Evolutionary conservation across 2,113 vertebrate species (phyloP), one percentile per base, ranked within the genome.

Genomic region (Neofelis nebulosa): DNA sequence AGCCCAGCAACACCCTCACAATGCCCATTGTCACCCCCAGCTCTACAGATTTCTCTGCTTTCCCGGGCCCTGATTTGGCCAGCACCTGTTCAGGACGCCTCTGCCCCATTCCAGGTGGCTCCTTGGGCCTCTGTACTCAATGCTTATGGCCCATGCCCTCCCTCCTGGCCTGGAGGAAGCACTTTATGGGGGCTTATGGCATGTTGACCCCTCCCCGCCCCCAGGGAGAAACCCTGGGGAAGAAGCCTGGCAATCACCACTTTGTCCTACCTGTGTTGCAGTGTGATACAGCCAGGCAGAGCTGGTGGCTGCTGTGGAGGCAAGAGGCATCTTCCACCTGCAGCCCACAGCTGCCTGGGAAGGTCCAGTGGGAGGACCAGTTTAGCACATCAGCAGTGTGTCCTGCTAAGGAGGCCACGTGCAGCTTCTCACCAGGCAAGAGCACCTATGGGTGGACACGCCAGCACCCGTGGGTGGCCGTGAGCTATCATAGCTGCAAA

Each of bases 371-470:
- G n/a, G 19, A 74, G 78, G 73, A 61, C n/a, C 1, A 1, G 8
- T 7, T 29, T 13, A 33, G 79, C 41, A 48, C 16, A 2, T 23
- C 4, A 15, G 14, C 6, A 0, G 13, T 9, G 11, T 18, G 0
- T 41, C 41, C 36, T 66, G 73, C 79, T 52, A 50, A n/a, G 63
- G 55, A 81, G 78, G 36, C 45, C 55, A 27, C 5, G 15, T 9
- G 2, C 27, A 48, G 50, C 73, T 69, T 68, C 80, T 74, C 31
- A 19, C 18, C 10, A 41, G 83, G 23, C 7, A 9, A 79, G 16
- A 33, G 15, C 5, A 5, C 9, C 45, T 45, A 45, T 45, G 45
- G 7, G 45, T 45, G 71, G 52, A 31, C 3, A 38, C 4, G 1
- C n/a, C 2, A 0, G 61, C 14, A 48, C 71, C 23, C 23, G 18